Conservation (phyloP, 2,113 vertebrate genomes). For the Osmerus mordax region DNA sequence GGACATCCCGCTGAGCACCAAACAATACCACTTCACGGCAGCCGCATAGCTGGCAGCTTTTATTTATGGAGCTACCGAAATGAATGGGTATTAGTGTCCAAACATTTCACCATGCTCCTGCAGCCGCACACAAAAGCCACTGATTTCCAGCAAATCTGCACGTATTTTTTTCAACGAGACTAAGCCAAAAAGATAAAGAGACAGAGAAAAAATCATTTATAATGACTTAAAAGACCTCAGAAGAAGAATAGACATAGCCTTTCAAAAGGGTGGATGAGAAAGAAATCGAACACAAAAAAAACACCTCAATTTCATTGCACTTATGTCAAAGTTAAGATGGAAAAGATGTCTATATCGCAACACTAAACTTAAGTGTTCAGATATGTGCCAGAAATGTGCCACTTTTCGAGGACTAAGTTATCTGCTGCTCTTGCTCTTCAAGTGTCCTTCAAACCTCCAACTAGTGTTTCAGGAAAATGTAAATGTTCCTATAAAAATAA, state of each 20-base stretch:
- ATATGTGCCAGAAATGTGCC: conserved; percentile 30
- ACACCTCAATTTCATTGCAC: conserved; percentile 61
- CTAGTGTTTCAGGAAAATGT: conserved; percentile 32
- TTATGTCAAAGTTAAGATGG: conserved; percentile 62
- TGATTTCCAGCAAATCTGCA: conserved; percentile 99
- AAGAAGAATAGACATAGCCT: conserved; percentile 70
- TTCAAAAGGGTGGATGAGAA: conserved; percentile 66
- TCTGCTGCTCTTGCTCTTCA: conserved; percentile 12
- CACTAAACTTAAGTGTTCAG: conserved; percentile 51
- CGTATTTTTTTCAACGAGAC: conserved; percentile 98
- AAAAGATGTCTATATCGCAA: conserved; percentile 58
- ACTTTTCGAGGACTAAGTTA: conserved; percentile 42
- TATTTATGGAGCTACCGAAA: conserved; percentile 99
- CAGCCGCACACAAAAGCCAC: conserved; percentile 98
- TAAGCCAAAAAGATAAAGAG: conserved; percentile 49
- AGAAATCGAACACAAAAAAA: conserved; percentile 67
- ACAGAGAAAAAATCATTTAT: conserved; percentile 65
- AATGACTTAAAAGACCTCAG: conserved; percentile 79
- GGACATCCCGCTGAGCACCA: conserved; percentile 95
- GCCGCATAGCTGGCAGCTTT: conserved; percentile 97
- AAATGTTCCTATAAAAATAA: conserved; percentile 40
- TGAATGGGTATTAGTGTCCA: conserved; percentile 99
- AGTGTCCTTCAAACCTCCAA: conserved; percentile 29
- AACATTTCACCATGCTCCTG: conserved; percentile 99
- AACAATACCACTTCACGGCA: conserved; percentile 99